Conservation (phyloP, 2,797 vertebrate genomes). For the Betta splendens region DNA sequence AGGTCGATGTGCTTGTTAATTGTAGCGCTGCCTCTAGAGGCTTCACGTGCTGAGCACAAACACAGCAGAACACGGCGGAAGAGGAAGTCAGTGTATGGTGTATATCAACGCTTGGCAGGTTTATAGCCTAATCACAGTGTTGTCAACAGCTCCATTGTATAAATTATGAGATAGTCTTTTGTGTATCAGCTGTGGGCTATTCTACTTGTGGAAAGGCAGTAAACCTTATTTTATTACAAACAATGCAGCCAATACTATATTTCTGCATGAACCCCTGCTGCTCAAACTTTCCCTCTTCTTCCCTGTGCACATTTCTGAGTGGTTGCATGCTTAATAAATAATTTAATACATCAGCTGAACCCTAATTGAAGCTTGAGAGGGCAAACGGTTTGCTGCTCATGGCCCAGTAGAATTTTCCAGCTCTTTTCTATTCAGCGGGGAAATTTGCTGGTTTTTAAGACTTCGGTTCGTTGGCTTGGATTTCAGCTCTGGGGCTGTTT, state of each 20-base stretch:
- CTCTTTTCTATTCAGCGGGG: not conserved
- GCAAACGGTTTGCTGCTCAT: not conserved
- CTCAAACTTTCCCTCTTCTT: too few species aligned
- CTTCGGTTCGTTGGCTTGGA: conserved; percentile 5
- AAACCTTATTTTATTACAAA: conserved; percentile 18
- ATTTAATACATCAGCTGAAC: not conserved
- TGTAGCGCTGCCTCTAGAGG: conserved; percentile 57
- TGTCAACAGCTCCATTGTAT: conserved; percentile 67
- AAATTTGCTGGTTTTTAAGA: conserved; percentile 1
- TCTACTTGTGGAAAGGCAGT: conserved; percentile 1
- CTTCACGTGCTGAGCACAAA: conserved; percentile 50
- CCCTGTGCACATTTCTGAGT: not conserved
- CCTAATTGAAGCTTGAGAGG: not conserved
- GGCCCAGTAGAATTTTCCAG: not conserved
- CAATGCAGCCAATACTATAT: conserved; percentile 4
- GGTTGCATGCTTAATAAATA: not conserved
- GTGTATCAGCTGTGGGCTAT: not conserved
- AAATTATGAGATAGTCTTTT: conserved; percentile 36
- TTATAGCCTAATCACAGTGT: conserved; percentile 57
- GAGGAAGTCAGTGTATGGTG: conserved; percentile 64
- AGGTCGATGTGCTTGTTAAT: conserved; percentile 67
- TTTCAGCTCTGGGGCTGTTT: conserved; percentile 5
- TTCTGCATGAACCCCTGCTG: too few species aligned
- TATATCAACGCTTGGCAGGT: conserved; percentile 68
- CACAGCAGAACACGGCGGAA: conserved; percentile 55